Evolutionary conservation across 2,888 invertebrate genomes (phyloP).

Genomic region (Torymus texanus): DNA sequence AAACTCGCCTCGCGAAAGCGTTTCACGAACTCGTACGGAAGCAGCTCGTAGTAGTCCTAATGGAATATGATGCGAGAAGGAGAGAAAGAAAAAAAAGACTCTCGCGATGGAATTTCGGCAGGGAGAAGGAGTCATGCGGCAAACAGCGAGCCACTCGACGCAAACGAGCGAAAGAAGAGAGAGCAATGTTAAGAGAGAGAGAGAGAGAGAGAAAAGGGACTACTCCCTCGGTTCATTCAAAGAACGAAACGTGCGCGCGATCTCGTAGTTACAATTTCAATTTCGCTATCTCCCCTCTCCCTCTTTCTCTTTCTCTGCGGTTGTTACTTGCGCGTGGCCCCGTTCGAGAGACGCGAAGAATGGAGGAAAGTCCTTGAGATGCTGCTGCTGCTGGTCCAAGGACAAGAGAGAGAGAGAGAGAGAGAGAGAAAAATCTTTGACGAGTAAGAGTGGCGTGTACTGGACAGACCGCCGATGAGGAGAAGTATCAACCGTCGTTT

Average conservation of each 20-base stretch:
- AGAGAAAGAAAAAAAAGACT: neutral
- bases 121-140: neutral
- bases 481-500: slow-evolving; percentile 32
- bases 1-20: too few relatives aligned
- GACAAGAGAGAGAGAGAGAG: slow-evolving; percentile 7
- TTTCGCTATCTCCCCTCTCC: slow-evolving; percentile 68
- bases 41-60: too few relatives aligned
- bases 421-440: slow-evolving; percentile 29
- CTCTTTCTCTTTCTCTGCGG: neutral
- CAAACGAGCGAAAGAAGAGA: neutral
- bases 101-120: neutral
- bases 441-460: slow-evolving; percentile 19
- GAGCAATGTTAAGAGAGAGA: neutral
- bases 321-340: slow-evolving; percentile 57
- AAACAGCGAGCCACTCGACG: neutral
- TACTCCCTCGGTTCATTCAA: slow-evolving; percentile 23
- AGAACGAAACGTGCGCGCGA: slow-evolving; percentile 15
- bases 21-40: too few relatives aligned
- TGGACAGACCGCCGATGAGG: slow-evolving; percentile 27
- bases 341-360: slow-evolving; percentile 40
- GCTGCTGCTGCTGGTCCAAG: slow-evolving; percentile 3
- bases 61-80: too few relatives aligned
- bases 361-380: slow-evolving; percentile 47
- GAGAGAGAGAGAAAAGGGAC: slow-evolving; percentile 3
- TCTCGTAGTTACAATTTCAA: slow-evolving; percentile 68